A percentile compares a stretch with the other conserved stretches of the same genome.
Conservation (phyloP, 2,797 vertebrate genomes). For the Gymnothorax javanicus region DNA sequence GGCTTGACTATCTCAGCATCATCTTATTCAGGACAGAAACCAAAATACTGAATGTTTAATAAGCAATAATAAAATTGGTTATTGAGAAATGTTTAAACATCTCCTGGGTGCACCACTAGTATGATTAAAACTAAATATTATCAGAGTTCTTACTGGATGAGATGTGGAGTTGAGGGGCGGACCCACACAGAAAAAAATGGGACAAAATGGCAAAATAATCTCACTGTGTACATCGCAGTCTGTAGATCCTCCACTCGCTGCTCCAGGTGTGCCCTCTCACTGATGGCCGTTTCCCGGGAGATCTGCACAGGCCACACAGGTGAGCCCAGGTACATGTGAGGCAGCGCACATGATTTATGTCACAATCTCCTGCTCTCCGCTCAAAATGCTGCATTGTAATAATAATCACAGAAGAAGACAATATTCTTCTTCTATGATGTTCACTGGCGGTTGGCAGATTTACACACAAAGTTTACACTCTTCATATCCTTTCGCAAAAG, state of each 20-base stretch:
- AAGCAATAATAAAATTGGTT: neutral
- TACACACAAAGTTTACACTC: no score
- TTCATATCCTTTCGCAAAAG: no score
- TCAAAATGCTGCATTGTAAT: neutral
- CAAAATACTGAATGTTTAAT: neutral
- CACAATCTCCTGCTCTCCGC: neutral
- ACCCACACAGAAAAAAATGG: neutral
- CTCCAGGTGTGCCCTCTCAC: slow-evolving; percentile 77
- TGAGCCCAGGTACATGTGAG: neutral
- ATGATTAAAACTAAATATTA: neutral
- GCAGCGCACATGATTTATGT: neutral
- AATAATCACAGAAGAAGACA: neutral
- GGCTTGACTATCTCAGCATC: neutral
- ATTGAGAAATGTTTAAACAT: no score
- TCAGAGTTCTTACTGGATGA: neutral
- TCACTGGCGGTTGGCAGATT: no score
- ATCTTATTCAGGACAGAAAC: no score
- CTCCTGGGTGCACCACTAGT: no score
- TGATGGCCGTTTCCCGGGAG: slow-evolving; percentile 75
- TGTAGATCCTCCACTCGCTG: slow-evolving; percentile 79
- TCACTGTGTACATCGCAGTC: slow-evolving; percentile 69
- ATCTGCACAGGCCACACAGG: slow-evolving; percentile 64
- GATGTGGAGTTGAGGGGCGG: neutral
- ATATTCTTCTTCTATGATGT: neutral
- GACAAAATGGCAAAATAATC: slow-evolving; percentile 35